phyloP scores from a whole-genome alignment of 2,113 vertebrate species.

The Shinisaurus crocodilurus region DNA sequence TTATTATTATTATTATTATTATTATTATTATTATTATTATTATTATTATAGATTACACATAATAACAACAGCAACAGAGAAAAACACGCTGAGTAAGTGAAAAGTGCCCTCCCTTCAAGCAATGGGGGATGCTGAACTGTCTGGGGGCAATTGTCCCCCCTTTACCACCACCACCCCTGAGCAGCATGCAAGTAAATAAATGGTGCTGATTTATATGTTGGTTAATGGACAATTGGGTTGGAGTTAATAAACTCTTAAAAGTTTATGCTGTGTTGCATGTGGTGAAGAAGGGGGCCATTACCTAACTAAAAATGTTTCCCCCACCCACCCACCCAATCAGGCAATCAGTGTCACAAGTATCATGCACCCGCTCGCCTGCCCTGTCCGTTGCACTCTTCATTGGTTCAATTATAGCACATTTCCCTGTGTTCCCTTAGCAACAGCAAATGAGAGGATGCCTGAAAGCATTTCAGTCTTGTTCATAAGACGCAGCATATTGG shows the following conservation, averaged over 20 bases:
- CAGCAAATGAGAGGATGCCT: slow-evolving; percentile 53
- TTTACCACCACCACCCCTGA: too few relatives aligned
- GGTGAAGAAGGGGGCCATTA: slow-evolving; percentile 28
- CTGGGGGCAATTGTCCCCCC: too few relatives aligned
- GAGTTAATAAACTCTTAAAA: background rate
- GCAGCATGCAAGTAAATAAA: too few relatives aligned
- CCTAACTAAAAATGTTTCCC: slow-evolving; percentile 23
- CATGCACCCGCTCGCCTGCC: background rate
- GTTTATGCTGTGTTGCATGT: background rate
- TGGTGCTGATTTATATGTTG: background rate
- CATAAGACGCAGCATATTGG: fast-evolving
- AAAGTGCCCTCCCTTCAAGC: too few relatives aligned
- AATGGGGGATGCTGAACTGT: too few relatives aligned
- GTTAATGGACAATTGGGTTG: background rate
- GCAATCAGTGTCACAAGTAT: slow-evolving; percentile 4
- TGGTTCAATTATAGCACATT: slow-evolving; percentile 58
- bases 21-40: too few relatives aligned
- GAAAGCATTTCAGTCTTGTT: slow-evolving; percentile 33
- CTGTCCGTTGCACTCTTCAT: slow-evolving; percentile 43
- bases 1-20: too few relatives aligned
- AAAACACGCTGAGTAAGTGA: too few relatives aligned
- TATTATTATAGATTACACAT: too few relatives aligned
- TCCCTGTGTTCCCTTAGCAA: slow-evolving; percentile 58
- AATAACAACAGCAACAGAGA: too few relatives aligned
- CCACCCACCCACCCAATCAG: background rate